These are phyloP conservation scores for Polypterus bichir DNA, from an alignment of 2,113 vertebrate species.

Conservation along the genomic window DNA sequence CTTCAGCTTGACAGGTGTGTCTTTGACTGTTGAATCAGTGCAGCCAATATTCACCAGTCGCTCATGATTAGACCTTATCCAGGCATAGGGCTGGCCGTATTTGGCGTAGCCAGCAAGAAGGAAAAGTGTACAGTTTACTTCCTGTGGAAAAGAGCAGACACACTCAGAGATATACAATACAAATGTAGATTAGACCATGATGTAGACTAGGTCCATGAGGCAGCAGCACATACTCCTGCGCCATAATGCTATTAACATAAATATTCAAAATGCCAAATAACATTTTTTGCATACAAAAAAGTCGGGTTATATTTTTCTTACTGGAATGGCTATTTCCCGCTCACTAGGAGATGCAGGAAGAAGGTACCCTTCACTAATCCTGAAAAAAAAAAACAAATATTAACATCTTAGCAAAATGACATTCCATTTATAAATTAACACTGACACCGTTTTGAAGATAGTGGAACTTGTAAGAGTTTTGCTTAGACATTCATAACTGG, in stretches of 20 bases:
- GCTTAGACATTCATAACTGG: no score
- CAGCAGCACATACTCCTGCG: no score
- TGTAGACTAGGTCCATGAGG: neutral
- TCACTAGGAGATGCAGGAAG: slow-evolving; percentile 64
- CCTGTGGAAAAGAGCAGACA: slow-evolving; percentile 28
- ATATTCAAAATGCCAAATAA: no score
- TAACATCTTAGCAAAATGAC: neutral
- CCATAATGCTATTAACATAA: no score
- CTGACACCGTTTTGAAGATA: no score
- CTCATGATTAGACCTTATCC: slow-evolving; percentile 64
- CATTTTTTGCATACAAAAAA: no score
- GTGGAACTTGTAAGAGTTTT: no score
- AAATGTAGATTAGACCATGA: no score
- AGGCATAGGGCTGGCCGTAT: slow-evolving; percentile 54
- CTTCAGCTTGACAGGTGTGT: slow-evolving; percentile 57
- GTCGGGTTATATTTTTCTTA: slow-evolving; percentile 23
- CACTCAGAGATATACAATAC: neutral
- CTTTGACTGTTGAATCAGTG: slow-evolving; percentile 45
- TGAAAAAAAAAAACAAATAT: slow-evolving; percentile 13
- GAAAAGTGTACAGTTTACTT: slow-evolving; percentile 62
- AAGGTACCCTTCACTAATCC: slow-evolving; percentile 39
- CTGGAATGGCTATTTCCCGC: slow-evolving; percentile 54
- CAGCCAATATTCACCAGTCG: slow-evolving; percentile 50
- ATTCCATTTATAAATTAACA: no score
- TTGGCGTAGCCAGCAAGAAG: slow-evolving; percentile 57